These are phyloP conservation scores for Sialia sialis DNA, from an alignment of 2,113 vertebrate species.

Conservation along the genomic window DNA sequence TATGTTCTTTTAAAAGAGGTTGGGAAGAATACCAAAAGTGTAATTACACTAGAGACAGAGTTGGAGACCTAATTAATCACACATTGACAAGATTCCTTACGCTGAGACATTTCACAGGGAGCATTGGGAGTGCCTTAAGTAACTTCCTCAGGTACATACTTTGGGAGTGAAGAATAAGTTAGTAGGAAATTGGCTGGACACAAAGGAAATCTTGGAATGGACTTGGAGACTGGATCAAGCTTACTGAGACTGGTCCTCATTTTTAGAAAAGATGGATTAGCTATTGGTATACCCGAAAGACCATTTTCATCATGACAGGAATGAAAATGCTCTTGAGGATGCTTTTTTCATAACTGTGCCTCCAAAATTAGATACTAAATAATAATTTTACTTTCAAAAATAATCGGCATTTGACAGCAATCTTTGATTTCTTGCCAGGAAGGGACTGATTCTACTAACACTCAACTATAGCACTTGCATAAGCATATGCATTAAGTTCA, in stretches of 20 bases:
- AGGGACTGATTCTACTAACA: neutral
- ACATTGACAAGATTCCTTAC: neutral
- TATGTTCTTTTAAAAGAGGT: neutral
- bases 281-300: neutral
- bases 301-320: neutral
- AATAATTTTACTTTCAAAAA: neutral
- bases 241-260: neutral
- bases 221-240: neutral
- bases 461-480: neutral
- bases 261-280: neutral
- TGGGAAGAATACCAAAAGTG: slow-evolving; percentile 12
- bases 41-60: slow-evolving; percentile 19
- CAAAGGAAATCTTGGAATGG: neutral
- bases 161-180: neutral
- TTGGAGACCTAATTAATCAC: slow-evolving; percentile 37
- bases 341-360: neutral
- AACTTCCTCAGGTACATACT: neutral
- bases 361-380: neutral
- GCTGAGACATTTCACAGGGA: slow-evolving; percentile 13
- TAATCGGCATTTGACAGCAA: neutral
- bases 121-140: neutral
- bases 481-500: neutral
- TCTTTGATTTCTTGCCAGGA: slow-evolving; percentile 18
- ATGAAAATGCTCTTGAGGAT: neutral
- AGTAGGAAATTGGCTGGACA: neutral